These are phyloP conservation scores for Anarsia innoxiella DNA, from an alignment of 2,888 invertebrate species.

Conservation along the genomic window DNA sequence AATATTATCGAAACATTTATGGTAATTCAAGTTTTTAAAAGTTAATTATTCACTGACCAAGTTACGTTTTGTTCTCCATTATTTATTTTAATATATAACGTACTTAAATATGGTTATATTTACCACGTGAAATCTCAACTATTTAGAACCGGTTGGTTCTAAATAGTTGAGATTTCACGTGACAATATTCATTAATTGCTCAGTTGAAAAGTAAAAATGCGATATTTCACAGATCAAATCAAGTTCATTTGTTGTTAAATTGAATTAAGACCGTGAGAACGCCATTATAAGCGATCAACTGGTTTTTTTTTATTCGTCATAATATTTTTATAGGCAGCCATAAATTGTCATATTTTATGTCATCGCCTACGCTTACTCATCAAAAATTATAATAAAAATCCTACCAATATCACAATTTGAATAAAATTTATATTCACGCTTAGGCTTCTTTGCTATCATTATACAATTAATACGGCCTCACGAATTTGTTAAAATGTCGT, in stretches of 20 bases:
- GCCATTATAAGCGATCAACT: too few relatives aligned
- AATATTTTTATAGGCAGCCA: neutral
- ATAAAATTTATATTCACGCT: conserved; percentile 5
- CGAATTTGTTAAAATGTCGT: conserved; percentile 7
- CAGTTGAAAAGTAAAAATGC: neutral
- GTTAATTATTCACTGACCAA: conserved; percentile 7
- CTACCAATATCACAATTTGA: neutral
- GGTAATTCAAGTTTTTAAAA: conserved; percentile 8
- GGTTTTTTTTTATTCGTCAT: conserved; percentile 1
- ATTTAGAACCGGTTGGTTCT: too few relatives aligned
- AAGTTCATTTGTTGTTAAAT: too few relatives aligned
- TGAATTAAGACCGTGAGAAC: too few relatives aligned
- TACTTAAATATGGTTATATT: too few relatives aligned
- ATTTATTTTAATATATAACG: too few relatives aligned
- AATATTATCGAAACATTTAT: conserved; percentile 10
- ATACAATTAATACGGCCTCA: conserved; percentile 8
- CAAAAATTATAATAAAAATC: conserved; percentile 3
- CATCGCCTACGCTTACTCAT: conserved; percentile 8
- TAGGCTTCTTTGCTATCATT: conserved; percentile 18
- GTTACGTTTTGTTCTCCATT: conserved; percentile 3
- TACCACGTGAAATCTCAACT: too few relatives aligned
- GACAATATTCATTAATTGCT: too few relatives aligned
- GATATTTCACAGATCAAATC: too few relatives aligned
- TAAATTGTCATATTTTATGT: conserved; percentile 2
- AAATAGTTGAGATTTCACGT: too few relatives aligned